Evolutionary conservation across 2,888 invertebrate genomes (phyloP), one percentile per base, ranked within the genome.

Genomic region (Acrobasis suavella): DNA sequence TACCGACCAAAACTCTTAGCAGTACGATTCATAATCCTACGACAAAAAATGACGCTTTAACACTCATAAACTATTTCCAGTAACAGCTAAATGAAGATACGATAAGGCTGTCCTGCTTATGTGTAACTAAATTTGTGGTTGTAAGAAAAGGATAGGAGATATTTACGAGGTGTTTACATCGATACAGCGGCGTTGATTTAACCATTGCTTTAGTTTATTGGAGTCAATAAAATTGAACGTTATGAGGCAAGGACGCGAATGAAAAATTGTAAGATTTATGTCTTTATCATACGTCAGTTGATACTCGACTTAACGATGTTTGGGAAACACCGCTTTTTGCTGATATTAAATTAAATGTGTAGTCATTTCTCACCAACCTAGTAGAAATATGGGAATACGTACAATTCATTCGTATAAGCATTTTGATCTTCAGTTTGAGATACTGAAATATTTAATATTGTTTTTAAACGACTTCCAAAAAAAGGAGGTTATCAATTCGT

Each of bases 141-240:
- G 87, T 64, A 73, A 46, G 81, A 90, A 65, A 74, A 71, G 69
- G 85, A 87, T 64, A 62, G 70, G 54, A 52, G 69, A 89, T 85
- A 87, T 90, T 88, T 88, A 90, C 86, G 89, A 90, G 84, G 88
- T 91, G 91, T 87, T 88, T 89, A 87, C 84, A 88, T 89, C 88
- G 88, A 90, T 90, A 89, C 85, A 83, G 82, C 81, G 83, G 90
- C 85, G 91, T 87, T 91, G 91, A 91, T 91, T 89, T 90, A 91
- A 91, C 87, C 90, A 92, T 90, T 91, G 88, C 89, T 87, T 90
- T 91, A 83, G 87, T 91, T 89, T 91, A 92, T 92, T 89, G 88
- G 87, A 89, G 87, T 89, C 91, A 89, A 91, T 92, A 92, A 92
- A 92, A 90, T 89, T 91, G 86, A 90, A 86, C 85, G 89, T 89